Base-by-base conservation (phyloP, 2,888 invertebrate species). In the Callosobruchus maculatus region DNA sequence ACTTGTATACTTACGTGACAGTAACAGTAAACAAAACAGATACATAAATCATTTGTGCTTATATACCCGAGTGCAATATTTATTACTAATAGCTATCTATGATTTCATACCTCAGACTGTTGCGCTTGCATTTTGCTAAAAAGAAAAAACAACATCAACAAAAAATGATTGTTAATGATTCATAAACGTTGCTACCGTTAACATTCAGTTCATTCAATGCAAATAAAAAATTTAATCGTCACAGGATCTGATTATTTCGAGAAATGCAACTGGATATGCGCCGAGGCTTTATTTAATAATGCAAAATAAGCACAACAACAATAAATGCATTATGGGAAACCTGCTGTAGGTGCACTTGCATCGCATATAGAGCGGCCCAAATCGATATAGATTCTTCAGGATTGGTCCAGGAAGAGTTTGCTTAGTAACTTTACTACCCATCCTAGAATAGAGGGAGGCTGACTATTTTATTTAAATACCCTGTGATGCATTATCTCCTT, bases 231-330 rank as follows among this genome's bases (percentile, higher is more conserved):
- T 76, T 72, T 70, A 69, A 72, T 73, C 73, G 70, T 30, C 71
- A 74, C 73, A 75, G 69, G 74, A 77, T 77, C 77, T 76, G 77
- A 77, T 77, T 49, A 73, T 72, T 72, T 71, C 74, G 67, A 74
- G 72, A 74, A 77, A 71, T 76, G 78, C 76, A 77, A 77, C 70
- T 70, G 70, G 77, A 78, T 77, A 76, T 73, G 75, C 70, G 49
- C 49, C 49, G 18, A 1, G 49, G 49, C 49, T 49, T 49, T 49
- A 49, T 72, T 75, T 71, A 72, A 78, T 74, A 76, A 77, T 77
- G 70, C 77, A 71, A 20, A 30, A 68, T 77, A 71, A 76, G 79
- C 79, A 76, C 74, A 76, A 70, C 72, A 76, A 71, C 74, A 73
- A 72, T 72, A 74, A 72, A 69, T 67, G 68, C 49, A 49, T 13